Percentiles rank a stretch among this genome's conserved stretches.
Evolutionary conservation across 2,888 invertebrate species (phyloP).

Genomic region (Mesorhabditis belari): DNA sequence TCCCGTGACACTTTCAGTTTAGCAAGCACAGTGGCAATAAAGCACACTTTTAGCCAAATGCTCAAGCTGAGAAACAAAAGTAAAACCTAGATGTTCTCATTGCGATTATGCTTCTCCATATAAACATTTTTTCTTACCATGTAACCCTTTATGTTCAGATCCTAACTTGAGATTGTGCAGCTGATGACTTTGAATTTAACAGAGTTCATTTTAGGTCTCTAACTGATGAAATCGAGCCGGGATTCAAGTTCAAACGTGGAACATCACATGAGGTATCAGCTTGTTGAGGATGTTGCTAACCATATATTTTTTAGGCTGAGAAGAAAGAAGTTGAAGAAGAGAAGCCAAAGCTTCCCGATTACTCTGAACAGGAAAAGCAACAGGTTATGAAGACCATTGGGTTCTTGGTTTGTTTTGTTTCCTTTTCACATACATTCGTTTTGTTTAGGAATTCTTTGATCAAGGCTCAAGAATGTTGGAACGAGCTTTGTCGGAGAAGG

Average conservation of each 20-base stretch:
- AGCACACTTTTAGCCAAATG: too few relatives aligned
- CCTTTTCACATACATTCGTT: constrained; percentile 77
- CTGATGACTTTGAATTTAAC: constrained; percentile 1
- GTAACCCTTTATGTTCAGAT: too few relatives aligned
- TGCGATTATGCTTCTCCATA: too few relatives aligned
- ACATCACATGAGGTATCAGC: constrained; percentile 7
- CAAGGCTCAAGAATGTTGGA: constrained; percentile 85
- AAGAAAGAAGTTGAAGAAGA: constrained; percentile 67
- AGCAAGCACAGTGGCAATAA: too few relatives aligned
- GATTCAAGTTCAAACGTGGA: background rate
- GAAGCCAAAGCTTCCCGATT: constrained; percentile 26
- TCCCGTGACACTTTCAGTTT: too few relatives aligned
- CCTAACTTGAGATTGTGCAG: too few relatives aligned
- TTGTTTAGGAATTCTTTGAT: constrained; percentile 90
- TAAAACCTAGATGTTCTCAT: too few relatives aligned
- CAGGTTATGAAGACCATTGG: background rate
- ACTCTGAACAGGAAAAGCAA: constrained; percentile 43
- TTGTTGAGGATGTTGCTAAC: background rate
- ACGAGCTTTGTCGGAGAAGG: constrained; percentile 81
- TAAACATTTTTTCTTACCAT: background rate
- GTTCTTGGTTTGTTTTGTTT: background rate
- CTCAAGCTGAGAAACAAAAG: too few relatives aligned
- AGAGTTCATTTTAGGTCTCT: constrained; percentile 14
- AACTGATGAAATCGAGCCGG: constrained; percentile 5
- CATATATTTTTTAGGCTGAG: too few relatives aligned